phyloP scores from a whole-genome alignment of 2,888 invertebrate genomes.

The Ophioninae sp. region DNA sequence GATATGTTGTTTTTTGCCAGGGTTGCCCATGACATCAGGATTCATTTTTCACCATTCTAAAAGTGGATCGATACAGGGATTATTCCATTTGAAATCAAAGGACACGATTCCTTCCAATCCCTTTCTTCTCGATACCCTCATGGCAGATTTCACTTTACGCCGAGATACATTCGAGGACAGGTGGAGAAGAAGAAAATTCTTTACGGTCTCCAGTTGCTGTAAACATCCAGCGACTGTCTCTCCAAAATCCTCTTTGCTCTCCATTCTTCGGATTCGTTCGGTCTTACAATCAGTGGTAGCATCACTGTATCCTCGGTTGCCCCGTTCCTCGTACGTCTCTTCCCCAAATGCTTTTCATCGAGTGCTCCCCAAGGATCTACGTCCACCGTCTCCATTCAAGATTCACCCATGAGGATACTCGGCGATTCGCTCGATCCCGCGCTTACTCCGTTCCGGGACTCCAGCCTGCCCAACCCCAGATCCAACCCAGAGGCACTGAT shows the following conservation, averaged over 20 bases:
- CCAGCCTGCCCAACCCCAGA: slow-evolving; percentile 26
- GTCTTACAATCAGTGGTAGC: slow-evolving; percentile 17
- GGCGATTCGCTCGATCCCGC: slow-evolving; percentile 56
- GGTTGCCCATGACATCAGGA: too few species aligned
- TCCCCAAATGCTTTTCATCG: slow-evolving; percentile 52
- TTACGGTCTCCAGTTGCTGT: slow-evolving; percentile 37
- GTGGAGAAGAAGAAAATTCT: slow-evolving; percentile 48
- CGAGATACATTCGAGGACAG: slow-evolving; percentile 29
- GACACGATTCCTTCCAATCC: slow-evolving; percentile 45
- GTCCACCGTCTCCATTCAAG: slow-evolving; percentile 50
- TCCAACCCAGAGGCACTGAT: slow-evolving; percentile 68
- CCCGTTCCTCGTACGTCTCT: slow-evolving; percentile 56
- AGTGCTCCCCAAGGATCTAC: slow-evolving; percentile 50
- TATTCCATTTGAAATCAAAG: slow-evolving; percentile 72
- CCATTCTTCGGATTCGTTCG: slow-evolving; percentile 15
- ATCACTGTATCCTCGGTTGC: slow-evolving; percentile 63
- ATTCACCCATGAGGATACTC: slow-evolving; percentile 57
- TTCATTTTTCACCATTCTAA: slow-evolving; percentile 25
- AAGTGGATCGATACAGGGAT: slow-evolving; percentile 62
- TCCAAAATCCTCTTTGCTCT: slow-evolving; percentile 28
- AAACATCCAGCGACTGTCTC: slow-evolving; percentile 54
- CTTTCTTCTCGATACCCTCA: slow-evolving; percentile 21
- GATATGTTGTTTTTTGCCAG: too few species aligned
- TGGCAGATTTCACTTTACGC: slow-evolving; percentile 34
- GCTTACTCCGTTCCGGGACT: slow-evolving; percentile 38